Evolutionary conservation across 2,113 vertebrate genomes (phyloP), one percentile per base, ranked within the genome.

Genomic region (Accipiter virgatus): DNA sequence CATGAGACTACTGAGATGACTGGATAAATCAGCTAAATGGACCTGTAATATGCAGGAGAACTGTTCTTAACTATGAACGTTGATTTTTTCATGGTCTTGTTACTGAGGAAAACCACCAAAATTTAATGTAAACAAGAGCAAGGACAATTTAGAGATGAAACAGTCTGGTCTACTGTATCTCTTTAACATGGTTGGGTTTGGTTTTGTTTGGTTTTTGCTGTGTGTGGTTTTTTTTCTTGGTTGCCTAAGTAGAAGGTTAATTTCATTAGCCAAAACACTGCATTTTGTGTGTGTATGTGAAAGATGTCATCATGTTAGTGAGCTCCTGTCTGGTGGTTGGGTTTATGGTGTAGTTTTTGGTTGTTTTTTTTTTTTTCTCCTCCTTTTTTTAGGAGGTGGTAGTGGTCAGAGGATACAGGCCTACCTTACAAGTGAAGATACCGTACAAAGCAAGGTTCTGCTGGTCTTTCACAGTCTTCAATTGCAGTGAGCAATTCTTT

Each of bases 351-450:
- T 70, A 70, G 38, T 36, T 52, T 72, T 75, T 80, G 38, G 23
- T 3, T 4, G n/a, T 0, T 32, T 18, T 36, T 31, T 4, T 4
- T 0, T 32, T 23, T 36, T 31, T 20, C 1, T 5, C 4, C 2
- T 7, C 21, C 18, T n/a, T 66, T 47, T 91, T 79, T 77, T 10
- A 75, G 29, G 36, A 38, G 29, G 43, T 71, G 29, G 38, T 50
- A 59, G 38, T 8, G 21, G 59, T 42, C 21, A 72, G 34, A 84
- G 23, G 36, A 81, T 48, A 80, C 29, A 86, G 19, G 43, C 34
- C 36, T 86, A 34, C 50, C 10, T 65, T 65, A 4, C 6, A 55
- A 58, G 9, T 73, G 27, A 83, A 78, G 38, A n/a, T 7, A 52
- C 22, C 11, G 16, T 20, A 47, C 29, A 77, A 86, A 81, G 23